A percentile compares a stretch with the other conserved stretches of the same genome.
Conservation (phyloP, 2,113 vertebrate species). For the Embiotoca jacksoni region DNA sequence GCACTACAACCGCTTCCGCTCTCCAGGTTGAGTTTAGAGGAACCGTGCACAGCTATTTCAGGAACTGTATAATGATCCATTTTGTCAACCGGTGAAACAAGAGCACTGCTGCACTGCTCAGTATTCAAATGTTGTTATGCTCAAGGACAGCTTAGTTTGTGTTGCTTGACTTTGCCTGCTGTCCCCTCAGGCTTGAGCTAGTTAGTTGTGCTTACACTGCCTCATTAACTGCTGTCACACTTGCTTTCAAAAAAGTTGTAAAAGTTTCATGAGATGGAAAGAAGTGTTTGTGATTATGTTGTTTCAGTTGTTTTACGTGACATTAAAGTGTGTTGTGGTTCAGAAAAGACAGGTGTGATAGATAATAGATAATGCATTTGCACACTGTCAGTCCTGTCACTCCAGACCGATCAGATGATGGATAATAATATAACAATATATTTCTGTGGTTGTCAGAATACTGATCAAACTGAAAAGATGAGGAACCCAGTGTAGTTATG, state of each 20-base stretch:
- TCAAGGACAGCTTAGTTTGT: neutral
- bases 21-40: slow-evolving; percentile 45
- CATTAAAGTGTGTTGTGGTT: neutral
- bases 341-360: too few species aligned
- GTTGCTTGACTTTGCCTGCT: neutral
- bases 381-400: too few species aligned
- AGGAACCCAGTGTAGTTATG: too few species aligned
- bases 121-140: slow-evolving; percentile 26
- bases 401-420: neutral
- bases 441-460: too few species aligned
- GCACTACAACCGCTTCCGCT: slow-evolving; percentile 18
- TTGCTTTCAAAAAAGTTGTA: neutral
- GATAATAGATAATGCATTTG: too few species aligned
- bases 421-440: neutral
- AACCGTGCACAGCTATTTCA: slow-evolving; percentile 47
- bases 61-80: slow-evolving; percentile 48
- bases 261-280: neutral
- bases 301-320: neutral
- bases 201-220: neutral
- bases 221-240: neutral
- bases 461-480: too few species aligned
- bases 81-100: slow-evolving; percentile 7
- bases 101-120: slow-evolving; percentile 7
- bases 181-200: neutral
- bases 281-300: neutral